These are phyloP conservation scores for Tetragonula carbonaria DNA, from an alignment of 2,888 invertebrate genomes.

Conservation along the genomic window DNA sequence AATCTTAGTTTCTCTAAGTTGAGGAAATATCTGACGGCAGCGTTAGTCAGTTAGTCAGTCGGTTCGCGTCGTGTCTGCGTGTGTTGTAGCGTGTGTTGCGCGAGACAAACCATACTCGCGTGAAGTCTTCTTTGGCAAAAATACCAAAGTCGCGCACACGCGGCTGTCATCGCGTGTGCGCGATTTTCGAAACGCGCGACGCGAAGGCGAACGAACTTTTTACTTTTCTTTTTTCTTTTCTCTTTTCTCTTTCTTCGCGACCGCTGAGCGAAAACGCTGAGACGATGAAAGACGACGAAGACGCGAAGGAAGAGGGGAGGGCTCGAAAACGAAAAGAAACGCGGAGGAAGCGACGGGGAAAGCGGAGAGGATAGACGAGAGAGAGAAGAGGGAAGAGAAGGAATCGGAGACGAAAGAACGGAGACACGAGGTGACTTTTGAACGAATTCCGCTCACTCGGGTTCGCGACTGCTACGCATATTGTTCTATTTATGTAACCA, in stretches of 20 bases:
- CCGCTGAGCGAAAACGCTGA: not conserved
- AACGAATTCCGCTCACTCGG: constrained; percentile 77
- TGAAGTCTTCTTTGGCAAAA: not conserved
- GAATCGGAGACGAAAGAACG: constrained; percentile 61
- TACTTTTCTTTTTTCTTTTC: too few relatives aligned
- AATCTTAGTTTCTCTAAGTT: too few relatives aligned
- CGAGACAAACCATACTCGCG: not conserved
- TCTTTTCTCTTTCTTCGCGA: not conserved
- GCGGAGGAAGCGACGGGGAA: constrained; percentile 13
- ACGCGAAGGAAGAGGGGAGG: constrained; percentile 25
- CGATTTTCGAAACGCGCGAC: constrained; percentile 12
- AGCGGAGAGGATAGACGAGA: constrained; percentile 9
- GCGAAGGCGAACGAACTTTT: not conserved
- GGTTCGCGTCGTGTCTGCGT: not conserved
- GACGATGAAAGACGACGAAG: not conserved
- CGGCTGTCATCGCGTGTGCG: constrained; percentile 21
- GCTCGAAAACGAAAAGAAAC: constrained; percentile 29
- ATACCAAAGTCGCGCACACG: not conserved
- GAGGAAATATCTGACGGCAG: not conserved
- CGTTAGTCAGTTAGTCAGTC: not conserved
- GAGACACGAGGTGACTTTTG: constrained; percentile 77
- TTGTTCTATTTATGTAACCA: constrained; percentile 84
- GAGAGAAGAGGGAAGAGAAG: constrained; percentile 16
- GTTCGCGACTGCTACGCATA: constrained; percentile 79
- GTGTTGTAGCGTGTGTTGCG: not conserved